A percentile compares a stretch with the other conserved stretches of the same genome.
phyloP scores from a whole-genome alignment of 2,113 vertebrate genomes.

The Dissostichus mawsoni region DNA sequence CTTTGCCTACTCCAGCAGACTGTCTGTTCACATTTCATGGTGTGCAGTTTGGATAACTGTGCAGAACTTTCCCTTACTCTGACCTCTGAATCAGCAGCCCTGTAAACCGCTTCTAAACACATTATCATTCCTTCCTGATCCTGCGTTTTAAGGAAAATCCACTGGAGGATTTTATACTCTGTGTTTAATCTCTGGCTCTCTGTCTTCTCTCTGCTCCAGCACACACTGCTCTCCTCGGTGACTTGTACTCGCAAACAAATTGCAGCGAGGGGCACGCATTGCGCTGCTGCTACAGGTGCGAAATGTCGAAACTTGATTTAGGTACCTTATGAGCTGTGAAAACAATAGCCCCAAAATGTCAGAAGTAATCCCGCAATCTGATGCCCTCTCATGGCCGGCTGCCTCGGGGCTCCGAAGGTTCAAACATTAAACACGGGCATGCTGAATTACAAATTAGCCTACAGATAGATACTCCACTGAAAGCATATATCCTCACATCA shows the following conservation, averaged over 20 bases:
- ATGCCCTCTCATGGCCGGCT: constrained; percentile 61
- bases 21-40: constrained; percentile 11
- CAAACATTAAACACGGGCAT: not conserved
- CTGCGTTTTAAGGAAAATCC: constrained; percentile 15
- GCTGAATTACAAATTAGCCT: constrained; percentile 33
- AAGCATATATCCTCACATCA: constrained; percentile 1
- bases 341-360: constrained; percentile 72
- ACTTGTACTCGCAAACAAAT: constrained; percentile 22
- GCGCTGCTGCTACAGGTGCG: constrained; percentile 58
- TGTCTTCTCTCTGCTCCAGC: constrained; percentile 31
- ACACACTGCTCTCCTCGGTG: constrained; percentile 15
- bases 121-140: constrained; percentile 13
- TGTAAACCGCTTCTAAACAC: constrained; percentile 24
- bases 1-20: not conserved
- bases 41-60: constrained; percentile 8
- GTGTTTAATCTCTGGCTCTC: constrained; percentile 27
- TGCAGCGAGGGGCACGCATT: not conserved
- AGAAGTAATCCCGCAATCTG: constrained; percentile 61
- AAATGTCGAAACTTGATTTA: constrained; percentile 66
- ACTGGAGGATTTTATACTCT: constrained; percentile 31
- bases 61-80: constrained; percentile 38
- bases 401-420: not conserved
- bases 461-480: not conserved
- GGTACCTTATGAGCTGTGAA: constrained; percentile 68
- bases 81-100: constrained; percentile 61